These are phyloP conservation scores for Archips xylosteana DNA, from an alignment of 2,888 invertebrate species.

Conservation along the genomic window DNA sequence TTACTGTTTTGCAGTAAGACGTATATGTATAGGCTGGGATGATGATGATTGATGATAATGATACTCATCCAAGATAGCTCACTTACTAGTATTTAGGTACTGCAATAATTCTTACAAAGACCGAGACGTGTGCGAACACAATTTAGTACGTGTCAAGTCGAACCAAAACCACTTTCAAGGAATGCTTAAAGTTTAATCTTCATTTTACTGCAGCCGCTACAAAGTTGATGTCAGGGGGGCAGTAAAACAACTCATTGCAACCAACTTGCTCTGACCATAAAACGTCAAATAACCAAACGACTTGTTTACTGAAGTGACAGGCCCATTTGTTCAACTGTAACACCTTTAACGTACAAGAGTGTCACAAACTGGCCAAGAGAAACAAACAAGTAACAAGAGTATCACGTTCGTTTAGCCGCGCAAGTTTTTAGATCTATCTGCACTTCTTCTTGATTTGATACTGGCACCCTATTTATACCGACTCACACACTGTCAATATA, in stretches of 20 bases:
- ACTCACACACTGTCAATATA: too few species aligned
- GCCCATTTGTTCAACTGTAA: neutral
- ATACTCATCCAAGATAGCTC: too few species aligned
- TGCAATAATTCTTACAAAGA: neutral
- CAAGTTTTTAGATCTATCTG: too few species aligned
- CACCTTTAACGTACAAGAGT: neutral
- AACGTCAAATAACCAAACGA: neutral
- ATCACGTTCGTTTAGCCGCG: too few species aligned
- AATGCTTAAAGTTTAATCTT: slow-evolving; percentile 10
- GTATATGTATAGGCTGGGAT: too few species aligned
- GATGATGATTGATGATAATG: too few species aligned
- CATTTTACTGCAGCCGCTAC: neutral
- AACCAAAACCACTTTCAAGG: neutral
- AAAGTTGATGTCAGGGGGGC: slow-evolving; percentile 2
- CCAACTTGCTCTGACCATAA: neutral
- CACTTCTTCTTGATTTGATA: too few species aligned
- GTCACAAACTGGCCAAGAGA: too few species aligned
- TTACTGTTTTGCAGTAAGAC: too few species aligned
- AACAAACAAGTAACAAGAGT: too few species aligned
- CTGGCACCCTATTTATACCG: too few species aligned
- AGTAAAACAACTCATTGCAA: slow-evolving; percentile 4
- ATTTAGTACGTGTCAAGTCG: neutral
- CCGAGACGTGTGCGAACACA: neutral
- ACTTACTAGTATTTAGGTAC: neutral
- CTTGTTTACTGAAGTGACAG: neutral